phyloP scores from a whole-genome alignment of 2,797 vertebrate species.

The Loris lydekkerianus region DNA sequence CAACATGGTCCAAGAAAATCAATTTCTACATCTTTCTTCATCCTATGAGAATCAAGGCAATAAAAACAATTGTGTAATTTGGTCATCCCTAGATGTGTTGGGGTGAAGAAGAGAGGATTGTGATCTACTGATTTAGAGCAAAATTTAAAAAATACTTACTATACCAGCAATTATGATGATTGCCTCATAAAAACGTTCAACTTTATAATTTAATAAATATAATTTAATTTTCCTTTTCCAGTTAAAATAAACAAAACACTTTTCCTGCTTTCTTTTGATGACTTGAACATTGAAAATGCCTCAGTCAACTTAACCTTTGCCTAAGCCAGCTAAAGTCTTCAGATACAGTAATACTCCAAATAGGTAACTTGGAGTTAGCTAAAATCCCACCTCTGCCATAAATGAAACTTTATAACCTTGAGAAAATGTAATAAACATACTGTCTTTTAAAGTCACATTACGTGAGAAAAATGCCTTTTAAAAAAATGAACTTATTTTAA shows the following conservation, averaged over 20 bases:
- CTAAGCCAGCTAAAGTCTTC: background rate
- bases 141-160: background rate
- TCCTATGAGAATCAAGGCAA: background rate
- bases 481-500: slow-evolving; percentile 48
- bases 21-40: background rate
- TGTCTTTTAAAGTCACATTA: background rate
- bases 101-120: background rate
- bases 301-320: background rate
- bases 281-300: background rate
- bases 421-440: background rate
- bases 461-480: background rate
- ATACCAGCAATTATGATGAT: background rate
- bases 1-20: background rate
- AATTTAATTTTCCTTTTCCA: background rate
- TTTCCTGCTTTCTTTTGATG: background rate
- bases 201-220: background rate
- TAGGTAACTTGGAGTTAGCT: background rate
- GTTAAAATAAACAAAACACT: background rate
- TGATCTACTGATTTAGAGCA: background rate
- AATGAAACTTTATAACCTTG: background rate
- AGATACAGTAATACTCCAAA: background rate
- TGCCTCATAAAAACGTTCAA: background rate
- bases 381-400: background rate
- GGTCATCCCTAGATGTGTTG: background rate
- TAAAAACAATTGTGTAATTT: background rate